Evolutionary conservation across 2,797 vertebrate species (phyloP).

Genomic region (Thalassophryne amazonica): DNA sequence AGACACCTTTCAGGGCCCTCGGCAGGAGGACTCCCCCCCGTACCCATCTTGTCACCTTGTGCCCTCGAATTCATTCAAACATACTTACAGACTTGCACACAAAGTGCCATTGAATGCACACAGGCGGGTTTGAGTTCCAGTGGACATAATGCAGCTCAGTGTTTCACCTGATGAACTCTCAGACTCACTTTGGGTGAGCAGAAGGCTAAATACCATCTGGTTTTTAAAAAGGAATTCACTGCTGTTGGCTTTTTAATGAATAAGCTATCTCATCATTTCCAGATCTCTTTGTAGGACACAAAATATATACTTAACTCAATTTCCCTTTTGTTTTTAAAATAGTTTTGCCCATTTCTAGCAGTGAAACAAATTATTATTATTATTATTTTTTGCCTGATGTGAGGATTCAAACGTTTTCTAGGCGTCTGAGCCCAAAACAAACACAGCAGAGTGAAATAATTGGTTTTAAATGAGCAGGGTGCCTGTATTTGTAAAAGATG

Average conservation of each 20-base stretch:
- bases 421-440: neutral
- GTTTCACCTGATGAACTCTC: constrained; percentile 49
- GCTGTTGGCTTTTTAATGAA: constrained; percentile 28
- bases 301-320: neutral
- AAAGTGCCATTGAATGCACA: constrained; percentile 64
- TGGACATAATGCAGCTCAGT: constrained; percentile 55
- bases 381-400: constrained; percentile 1
- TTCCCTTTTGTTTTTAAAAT: neutral
- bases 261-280: constrained; percentile 18
- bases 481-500: constrained; percentile 11
- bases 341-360: neutral
- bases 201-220: constrained; percentile 49
- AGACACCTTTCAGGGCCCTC: constrained; percentile 52
- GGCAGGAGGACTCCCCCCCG: constrained; percentile 54
- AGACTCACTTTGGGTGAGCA: constrained; percentile 19
- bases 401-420: neutral
- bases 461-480: neutral
- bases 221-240: constrained; percentile 39
- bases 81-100: constrained; percentile 57
- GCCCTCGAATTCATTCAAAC: constrained; percentile 47
- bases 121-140: constrained; percentile 22
- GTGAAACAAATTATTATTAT: neutral
- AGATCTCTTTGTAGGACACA: neutral
- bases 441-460: constrained; percentile 1
- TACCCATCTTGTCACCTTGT: constrained; percentile 50